Percentiles rank a stretch among this genome's conserved stretches.
These are phyloP conservation scores for Phania funesta DNA, from an alignment of 2,888 invertebrate species.

Conservation along the genomic window DNA sequence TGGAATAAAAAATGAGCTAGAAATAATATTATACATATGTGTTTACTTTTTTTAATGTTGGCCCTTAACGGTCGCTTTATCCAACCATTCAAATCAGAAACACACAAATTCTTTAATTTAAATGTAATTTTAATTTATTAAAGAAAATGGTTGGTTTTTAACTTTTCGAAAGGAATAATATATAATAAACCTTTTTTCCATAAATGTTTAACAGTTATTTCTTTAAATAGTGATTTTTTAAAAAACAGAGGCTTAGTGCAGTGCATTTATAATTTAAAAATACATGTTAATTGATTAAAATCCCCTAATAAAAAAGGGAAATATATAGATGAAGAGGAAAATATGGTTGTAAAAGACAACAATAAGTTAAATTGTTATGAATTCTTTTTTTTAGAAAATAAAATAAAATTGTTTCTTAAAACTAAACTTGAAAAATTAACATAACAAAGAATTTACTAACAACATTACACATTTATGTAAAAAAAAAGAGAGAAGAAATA, in stretches of 20 bases:
- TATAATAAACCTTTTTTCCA: neutral
- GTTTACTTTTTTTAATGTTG: neutral
- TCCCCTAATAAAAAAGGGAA: neutral
- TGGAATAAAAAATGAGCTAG: too few relatives aligned
- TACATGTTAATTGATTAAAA: constrained; percentile 21
- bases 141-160: constrained; percentile 38
- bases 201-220: constrained; percentile 44
- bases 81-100: neutral
- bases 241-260: constrained; percentile 45
- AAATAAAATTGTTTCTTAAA: constrained; percentile 11
- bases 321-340: neutral
- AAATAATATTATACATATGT: too few relatives aligned
- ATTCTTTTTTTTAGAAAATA: constrained; percentile 15
- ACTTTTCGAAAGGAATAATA: constrained; percentile 45
- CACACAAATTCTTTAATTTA: neutral
- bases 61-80: neutral
- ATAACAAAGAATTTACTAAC: constrained; percentile 22
- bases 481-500: neutral
- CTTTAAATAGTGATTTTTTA: constrained; percentile 55
- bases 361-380: neutral
- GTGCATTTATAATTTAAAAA: constrained; percentile 53
- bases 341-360: constrained; percentile 1
- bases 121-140: constrained; percentile 59
- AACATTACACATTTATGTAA: neutral
- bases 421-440: constrained; percentile 18